Evolutionary conservation across 2,888 invertebrate genomes (phyloP).

Genomic region (Nomada hirtipes): DNA sequence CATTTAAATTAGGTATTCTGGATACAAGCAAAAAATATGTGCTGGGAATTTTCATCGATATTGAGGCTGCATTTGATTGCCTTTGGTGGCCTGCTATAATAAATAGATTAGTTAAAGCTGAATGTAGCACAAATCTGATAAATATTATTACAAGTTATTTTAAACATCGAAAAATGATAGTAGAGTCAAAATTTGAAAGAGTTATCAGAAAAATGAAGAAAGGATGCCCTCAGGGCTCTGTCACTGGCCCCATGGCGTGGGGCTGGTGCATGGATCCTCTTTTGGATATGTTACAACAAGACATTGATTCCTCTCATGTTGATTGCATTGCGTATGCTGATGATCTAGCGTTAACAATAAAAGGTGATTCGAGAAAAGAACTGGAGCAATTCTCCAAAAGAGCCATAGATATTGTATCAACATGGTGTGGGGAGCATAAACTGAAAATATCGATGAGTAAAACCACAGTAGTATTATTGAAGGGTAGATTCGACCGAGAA

Average conservation of each 20-base stretch:
- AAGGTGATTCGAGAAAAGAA: neutral
- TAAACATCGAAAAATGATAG: too few species aligned
- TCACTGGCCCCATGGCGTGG: too few species aligned
- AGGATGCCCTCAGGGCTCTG: too few species aligned
- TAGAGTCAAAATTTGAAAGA: too few species aligned
- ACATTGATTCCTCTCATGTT: too few species aligned
- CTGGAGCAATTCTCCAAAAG: neutral
- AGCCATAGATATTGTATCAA: neutral
- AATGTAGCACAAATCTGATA: too few species aligned
- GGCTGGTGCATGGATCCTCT: too few species aligned
- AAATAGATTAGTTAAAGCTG: too few species aligned
- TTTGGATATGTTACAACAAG: too few species aligned
- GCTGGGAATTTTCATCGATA: neutral
- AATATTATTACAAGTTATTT: too few species aligned
- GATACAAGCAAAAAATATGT: neutral
- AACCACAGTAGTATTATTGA: neutral
- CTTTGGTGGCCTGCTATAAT: too few species aligned
- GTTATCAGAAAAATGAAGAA: too few species aligned
- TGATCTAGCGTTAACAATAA: neutral
- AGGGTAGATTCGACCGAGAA: neutral
- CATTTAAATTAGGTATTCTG: neutral
- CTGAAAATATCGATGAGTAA: neutral
- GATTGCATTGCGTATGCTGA: slow-evolving; percentile 10
- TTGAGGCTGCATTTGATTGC: neutral
- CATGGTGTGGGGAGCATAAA: slow-evolving; percentile 1